Conservation (phyloP, 2,888 invertebrate genomes). For the Apodemia mormo region DNA sequence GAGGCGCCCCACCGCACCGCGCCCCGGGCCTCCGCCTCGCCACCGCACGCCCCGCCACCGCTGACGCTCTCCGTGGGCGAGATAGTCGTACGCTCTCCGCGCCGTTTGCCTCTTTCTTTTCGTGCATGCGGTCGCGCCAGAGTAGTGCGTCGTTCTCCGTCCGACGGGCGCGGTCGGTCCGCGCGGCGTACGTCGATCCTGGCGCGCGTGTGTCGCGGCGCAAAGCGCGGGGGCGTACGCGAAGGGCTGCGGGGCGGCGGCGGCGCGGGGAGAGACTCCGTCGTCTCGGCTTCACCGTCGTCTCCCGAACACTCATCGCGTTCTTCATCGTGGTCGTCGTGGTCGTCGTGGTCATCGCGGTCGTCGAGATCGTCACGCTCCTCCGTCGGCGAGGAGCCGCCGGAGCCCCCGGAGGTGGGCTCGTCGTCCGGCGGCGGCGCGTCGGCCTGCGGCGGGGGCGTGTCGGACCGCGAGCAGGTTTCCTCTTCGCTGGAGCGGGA, state of each 20-base stretch:
- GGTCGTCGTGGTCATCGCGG: slow-evolving; percentile 8
- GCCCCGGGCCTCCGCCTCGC: slow-evolving; percentile 41
- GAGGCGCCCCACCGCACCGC: slow-evolving; percentile 60
- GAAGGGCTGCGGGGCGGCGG: slow-evolving; percentile 19
- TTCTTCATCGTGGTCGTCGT: slow-evolving; percentile 26
- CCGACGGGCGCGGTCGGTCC: slow-evolving; percentile 33
- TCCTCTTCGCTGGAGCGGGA: slow-evolving; percentile 55
- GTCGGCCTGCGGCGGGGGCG: slow-evolving; percentile 19
- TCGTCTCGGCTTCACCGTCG: slow-evolving; percentile 41
- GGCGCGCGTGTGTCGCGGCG: slow-evolving; percentile 30
- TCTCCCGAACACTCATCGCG: slow-evolving; percentile 41
- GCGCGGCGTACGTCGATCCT: slow-evolving; percentile 34
- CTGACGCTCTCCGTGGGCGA: slow-evolving; percentile 40
- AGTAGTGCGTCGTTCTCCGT: slow-evolving; percentile 30
- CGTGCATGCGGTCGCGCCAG: slow-evolving; percentile 37
- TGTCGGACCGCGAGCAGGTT: slow-evolving; percentile 34
- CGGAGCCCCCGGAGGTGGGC: slow-evolving; percentile 46
- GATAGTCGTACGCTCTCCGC: slow-evolving; percentile 36
- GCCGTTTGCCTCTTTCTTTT: slow-evolving; percentile 40
- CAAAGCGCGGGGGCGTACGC: slow-evolving; percentile 26
- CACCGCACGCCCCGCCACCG: slow-evolving; percentile 47
- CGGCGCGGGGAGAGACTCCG: slow-evolving; percentile 26
- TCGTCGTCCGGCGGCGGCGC: slow-evolving; percentile 43
- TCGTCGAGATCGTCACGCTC: slow-evolving; percentile 36
- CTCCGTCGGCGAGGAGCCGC: slow-evolving; percentile 45